Evolutionary conservation across 2,113 vertebrate genomes (phyloP), one percentile per base, ranked within the genome.

Genomic region (Zapornia atra): DNA sequence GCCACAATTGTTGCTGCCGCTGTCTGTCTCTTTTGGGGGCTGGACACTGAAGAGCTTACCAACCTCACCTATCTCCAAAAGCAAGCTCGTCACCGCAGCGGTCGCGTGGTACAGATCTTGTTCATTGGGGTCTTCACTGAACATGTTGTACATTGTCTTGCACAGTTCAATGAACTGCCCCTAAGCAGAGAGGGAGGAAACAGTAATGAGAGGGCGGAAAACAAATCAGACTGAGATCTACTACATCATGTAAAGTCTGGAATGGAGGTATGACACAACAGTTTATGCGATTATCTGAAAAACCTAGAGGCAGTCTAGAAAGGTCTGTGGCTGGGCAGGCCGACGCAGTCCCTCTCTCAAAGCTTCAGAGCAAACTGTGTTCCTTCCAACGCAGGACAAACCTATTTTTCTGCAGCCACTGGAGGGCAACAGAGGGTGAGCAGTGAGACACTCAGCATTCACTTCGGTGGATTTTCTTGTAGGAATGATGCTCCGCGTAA

Each of bases 111-210:
- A 99, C 53, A 99, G 98, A 96, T 99, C 99, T 96, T 99, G 99
- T 73, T 99, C 99, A 0, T 98, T 98, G 40, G 98, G 97, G 87
- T 99, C 99, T 88, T 99, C 99, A 0, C 99, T 99, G 97, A 99
- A 99, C 99, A 99, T 99, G 88, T 99, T 99, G 94, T 99, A 99
- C 92, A 99, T 99, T 0, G 99, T 99, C 97, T 99, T 99, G 83
- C 99, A 99, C 60, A 99, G 98, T 97, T 99, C 99, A 2, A 99
- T 99, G 92, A 99, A 99, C 97, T 99, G 99, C 25, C 98, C 99
- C 99, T 99, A 96, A 12, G 66, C 50, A 24, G 36, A 4, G 34
- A 24, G 44, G 26, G 21, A 61, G 71, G 21, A 71, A 92, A 54
- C 18, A 6, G 36, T 17, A 76, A 21, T 13, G 51, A 64, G 12